Evolutionary conservation across 2,113 vertebrate genomes (phyloP), one percentile per base, ranked within the genome.

Genomic region (Forbesichthys agassizii): DNA sequence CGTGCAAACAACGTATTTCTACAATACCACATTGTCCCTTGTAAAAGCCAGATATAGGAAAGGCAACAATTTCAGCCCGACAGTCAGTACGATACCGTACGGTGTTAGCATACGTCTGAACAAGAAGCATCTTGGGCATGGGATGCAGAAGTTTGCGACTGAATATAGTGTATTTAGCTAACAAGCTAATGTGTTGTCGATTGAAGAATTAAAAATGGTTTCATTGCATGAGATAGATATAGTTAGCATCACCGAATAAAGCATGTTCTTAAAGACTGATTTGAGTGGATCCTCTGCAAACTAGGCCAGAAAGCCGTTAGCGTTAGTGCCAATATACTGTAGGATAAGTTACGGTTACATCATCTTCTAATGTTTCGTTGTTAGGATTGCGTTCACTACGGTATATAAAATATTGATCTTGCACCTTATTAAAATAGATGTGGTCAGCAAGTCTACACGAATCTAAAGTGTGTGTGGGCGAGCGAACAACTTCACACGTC

Each of bases 101-200:
- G 27, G 27, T 3, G 52, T 7, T 13, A 7, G n/a, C 13, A n/a
- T 54, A 46, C 42, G 36, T 57, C 11, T 5, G 36, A 1, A 42
- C 36, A 5, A 6, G 5, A 42, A 42, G 36, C 36, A 7, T 42
- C 36, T 42, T 42, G 4, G 5, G 36, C 36, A 42, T 64, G 66
- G 66, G 77, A 75, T 79, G 73, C 67, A 65, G 68, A 13, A 62
- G 58, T 58, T 58, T 64, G 57, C n/a, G 16, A 58, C 33, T 13
- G 42, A 36, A 76, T 42, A 52, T 11, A 52, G 49, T 14, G 9
- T 52, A 3, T 11, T 52, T 52, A 52, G 49, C 49, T 52, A 14
- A 12, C 13, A 3, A 14, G 10, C 49, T 52, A 4, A 9, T 42
- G 5, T 52, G 13, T 52, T 11, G 13, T 52, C 13, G 9, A 4